Conservation (phyloP, 1,140 invertebrate species). For the Zelostemma sp. region DNA sequence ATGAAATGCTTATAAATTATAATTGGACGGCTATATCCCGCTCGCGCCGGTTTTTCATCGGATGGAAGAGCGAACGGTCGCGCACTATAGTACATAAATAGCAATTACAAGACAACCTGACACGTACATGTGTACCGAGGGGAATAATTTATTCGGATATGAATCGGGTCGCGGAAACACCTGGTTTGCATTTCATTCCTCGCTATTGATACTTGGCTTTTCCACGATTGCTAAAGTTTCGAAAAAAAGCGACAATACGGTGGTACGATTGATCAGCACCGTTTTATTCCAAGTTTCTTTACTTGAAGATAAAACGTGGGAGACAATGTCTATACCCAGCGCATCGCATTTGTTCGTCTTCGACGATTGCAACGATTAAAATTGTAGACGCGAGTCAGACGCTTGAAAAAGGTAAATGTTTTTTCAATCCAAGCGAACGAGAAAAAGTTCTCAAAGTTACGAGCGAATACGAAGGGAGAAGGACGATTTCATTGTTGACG, state of each 20-base stretch:
- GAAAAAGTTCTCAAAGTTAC: conserved; percentile 5
- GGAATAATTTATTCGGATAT: conserved; percentile 23
- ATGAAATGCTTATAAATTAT: conserved; percentile 43
- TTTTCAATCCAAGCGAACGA: conserved; percentile 2
- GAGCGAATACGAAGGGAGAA: background rate
- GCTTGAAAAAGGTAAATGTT: conserved; percentile 4
- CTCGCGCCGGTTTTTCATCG: conserved; percentile 20
- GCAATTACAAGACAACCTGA: conserved; percentile 43
- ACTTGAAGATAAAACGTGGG: background rate
- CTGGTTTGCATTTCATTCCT: background rate
- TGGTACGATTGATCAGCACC: background rate
- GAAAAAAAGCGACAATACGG: background rate
- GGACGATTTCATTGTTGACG: conserved; percentile 9
- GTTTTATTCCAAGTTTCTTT: background rate
- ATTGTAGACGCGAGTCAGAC: background rate
- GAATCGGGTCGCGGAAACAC: background rate
- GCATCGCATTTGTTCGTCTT: conserved; percentile 3
- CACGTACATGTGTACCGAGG: conserved; percentile 31
- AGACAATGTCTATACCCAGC: background rate
- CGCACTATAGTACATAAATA: conserved; percentile 35
- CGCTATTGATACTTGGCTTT: background rate
- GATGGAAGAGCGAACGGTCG: conserved; percentile 13
- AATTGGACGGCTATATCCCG: conserved; percentile 24
- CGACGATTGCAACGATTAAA: background rate
- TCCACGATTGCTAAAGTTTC: background rate